Evolutionary conservation across 2,888 invertebrate genomes (phyloP), one percentile per base, ranked within the genome.

Genomic region (Rhogogaster chlorosoma): DNA sequence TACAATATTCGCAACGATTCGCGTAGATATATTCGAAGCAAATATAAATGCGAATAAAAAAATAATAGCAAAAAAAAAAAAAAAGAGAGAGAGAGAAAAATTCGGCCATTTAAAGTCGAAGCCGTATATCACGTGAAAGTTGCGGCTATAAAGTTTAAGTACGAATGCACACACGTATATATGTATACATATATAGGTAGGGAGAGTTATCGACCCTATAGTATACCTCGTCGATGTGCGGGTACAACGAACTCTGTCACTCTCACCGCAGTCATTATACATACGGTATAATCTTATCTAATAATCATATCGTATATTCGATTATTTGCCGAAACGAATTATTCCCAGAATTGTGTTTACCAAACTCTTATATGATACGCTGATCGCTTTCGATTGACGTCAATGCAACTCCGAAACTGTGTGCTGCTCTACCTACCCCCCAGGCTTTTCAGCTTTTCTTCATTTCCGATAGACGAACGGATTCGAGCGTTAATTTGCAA

Each of bases 231-330:
- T 61, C 22, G 4, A 22, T 61, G 61, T 61, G 0, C 49, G 12
- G 32, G 36, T 32, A 36, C 70, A 70, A 70, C 70, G 70, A 70
- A 70, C 70, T 70, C 18, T 70, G 70, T 70, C 70, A n/a, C 12
- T 29, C 70, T 32, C 53, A 1, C 61, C 61, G 61, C 26, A 26
- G 10, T 61, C 26, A 36, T 70, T 70, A 67, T 10, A n/a, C 18
- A 36, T 36, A 70, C 18, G 53, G 53, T 53, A 53, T 53, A 53
- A 53, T 53, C 36, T 70, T 70, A 70, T 70, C 70, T 36, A n/a
- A n/a, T 32, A 70, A 70, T 70, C 36, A 36, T 70, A 70, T 70
- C 61, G 26, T 70, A 70, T n/a, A 70, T 70, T 36, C 70, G 70
- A 70, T 70, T 70, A 70, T 70, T 70, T 61, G 26, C 12, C 26